Evolutionary conservation across 2,113 vertebrate genomes (phyloP).

Genomic region (Tachysurus vachellii): DNA sequence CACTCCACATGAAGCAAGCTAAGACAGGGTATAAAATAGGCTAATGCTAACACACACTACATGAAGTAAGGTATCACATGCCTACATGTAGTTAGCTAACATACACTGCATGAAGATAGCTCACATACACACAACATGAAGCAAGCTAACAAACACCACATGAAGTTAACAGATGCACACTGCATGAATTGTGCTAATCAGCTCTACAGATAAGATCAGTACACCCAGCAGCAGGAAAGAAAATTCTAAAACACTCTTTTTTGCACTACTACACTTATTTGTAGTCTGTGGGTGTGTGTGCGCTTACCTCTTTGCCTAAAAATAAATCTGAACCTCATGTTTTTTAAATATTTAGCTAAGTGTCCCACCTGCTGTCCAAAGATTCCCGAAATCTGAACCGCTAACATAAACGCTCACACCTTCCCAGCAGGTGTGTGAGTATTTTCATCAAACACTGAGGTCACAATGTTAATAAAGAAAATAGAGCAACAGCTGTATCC

Average conservation of each 20-base stretch:
- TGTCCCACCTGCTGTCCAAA: constrained; percentile 15
- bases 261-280: neutral
- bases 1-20: neutral
- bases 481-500: constrained; percentile 6
- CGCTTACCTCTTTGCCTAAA: neutral
- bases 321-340: neutral
- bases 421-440: constrained; percentile 35
- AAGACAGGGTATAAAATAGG: neutral
- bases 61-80: neutral
- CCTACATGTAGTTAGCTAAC: neutral
- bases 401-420: constrained; percentile 27
- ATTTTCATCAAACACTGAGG: constrained; percentile 20
- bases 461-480: constrained; percentile 15
- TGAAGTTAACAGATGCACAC: neutral
- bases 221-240: neutral
- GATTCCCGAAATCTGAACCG: constrained; percentile 37
- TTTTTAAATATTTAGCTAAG: constrained; percentile 40
- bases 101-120: neutral
- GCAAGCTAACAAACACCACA: constrained; percentile 9
- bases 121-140: neutral
- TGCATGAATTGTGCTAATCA: neutral
- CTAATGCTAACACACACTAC: neutral
- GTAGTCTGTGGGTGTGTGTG: neutral
- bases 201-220: neutral
- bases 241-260: neutral